Percentiles rank a stretch among this genome's conserved stretches.
These are phyloP conservation scores for Lasiommata megera DNA, from an alignment of 2,888 invertebrate genomes.

Conservation along the genomic window DNA sequence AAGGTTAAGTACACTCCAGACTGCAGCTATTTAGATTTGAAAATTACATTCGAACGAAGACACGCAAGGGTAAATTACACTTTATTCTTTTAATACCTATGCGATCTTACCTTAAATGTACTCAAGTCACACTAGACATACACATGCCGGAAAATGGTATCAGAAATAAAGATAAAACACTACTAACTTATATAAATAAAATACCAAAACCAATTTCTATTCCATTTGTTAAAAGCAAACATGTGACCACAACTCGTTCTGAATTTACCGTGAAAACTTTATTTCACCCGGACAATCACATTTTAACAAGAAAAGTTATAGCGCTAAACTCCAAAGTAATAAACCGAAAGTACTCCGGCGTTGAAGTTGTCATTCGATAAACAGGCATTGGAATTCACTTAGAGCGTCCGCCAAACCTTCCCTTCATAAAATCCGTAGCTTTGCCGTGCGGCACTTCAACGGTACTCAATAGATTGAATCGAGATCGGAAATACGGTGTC, in stretches of 20 bases:
- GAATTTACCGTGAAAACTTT: neutral
- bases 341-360: conserved; percentile 1
- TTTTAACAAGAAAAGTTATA: neutral
- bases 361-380: conserved; percentile 16
- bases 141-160: too few species aligned
- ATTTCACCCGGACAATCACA: neutral
- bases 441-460: conserved; percentile 19
- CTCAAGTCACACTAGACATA: too few species aligned
- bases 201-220: too few species aligned
- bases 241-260: neutral
- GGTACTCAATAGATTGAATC: conserved; percentile 25
- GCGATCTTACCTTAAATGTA: too few species aligned
- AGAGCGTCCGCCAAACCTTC: conserved; percentile 16
- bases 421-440: conserved; percentile 22
- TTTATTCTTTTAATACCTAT: too few species aligned
- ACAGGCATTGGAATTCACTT: conserved; percentile 21
- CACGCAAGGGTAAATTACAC: too few species aligned
- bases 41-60: too few species aligned
- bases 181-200: too few species aligned
- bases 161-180: too few species aligned
- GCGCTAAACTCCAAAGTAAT: conserved; percentile 1
- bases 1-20: too few species aligned
- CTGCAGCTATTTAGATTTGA: too few species aligned
- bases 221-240: too few species aligned
- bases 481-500: conserved; percentile 22